Base-by-base conservation (phyloP, 2,888 invertebrate species). In the Rotaria magnacalcarata region DNA sequence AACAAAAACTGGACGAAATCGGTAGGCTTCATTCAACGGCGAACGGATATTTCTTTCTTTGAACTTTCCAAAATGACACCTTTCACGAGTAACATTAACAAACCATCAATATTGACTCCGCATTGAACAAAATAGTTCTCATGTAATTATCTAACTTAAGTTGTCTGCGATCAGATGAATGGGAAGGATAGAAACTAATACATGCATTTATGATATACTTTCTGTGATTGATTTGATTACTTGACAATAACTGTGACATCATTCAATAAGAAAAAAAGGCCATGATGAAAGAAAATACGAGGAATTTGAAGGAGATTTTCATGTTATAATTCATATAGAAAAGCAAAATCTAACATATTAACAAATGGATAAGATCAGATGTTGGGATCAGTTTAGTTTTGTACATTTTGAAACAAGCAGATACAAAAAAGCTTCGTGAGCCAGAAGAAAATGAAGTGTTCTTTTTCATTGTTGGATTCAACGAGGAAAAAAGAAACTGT, bases 321-420 rank as follows among this genome's bases (percentile, higher is more conserved):
- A 58, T 58, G n/a, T 58, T 58, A 58, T 58, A 24, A 58, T 58
- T 58, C 58, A 58, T 58, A 24, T 24, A 58, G 24, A 58, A 58
- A 58, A 58, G 52, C 52, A 54, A 54, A 54, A 54, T 54, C 54
- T 27, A 27, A 11, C 58, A 60, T 21, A 54, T 54, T 54, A 54
- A 54, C 54, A 60, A 60, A 60, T 60, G 58, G 58, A 27, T 60
- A 60, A 24, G 58, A 60, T 60, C 58, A 60, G 58, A 60, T 60
- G 58, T 60, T 60, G 24, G 58, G n/a, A 60, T 60, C n/a, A 60
- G 14, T 60, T 60, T 60, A 27, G 58, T 60, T 34, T 34, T 34
- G 34, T 34, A 34, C 34, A 60, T 27, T 27, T 60, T 60, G 58
- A 60, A 60, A 60, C 58, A 60, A 60, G n/a, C 27, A 60, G 2